Conservation (phyloP, 2,888 invertebrate genomes). For the Andrena trimmerana region DNA sequence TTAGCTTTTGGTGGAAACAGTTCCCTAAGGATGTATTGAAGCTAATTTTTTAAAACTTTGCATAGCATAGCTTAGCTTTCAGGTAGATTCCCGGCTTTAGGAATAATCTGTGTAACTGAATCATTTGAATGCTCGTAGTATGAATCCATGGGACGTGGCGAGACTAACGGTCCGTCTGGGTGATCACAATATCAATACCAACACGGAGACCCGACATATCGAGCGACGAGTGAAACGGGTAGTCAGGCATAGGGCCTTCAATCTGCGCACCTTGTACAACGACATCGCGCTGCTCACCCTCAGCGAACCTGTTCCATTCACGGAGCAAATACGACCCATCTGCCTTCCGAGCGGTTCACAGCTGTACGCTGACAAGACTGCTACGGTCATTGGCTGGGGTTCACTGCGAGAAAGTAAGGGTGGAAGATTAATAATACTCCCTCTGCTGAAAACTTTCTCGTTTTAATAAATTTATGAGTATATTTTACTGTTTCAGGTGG, state of each 20-base stretch:
- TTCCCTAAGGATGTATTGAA: no score
- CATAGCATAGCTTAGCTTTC: no score
- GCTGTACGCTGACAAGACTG: conserved; percentile 90
- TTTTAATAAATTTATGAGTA: not conserved
- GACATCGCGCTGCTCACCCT: conserved; percentile 93
- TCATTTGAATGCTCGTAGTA: conserved; percentile 86
- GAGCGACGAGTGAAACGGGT: conserved; percentile 93
- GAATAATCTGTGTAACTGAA: not conserved
- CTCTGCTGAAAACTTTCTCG: not conserved
- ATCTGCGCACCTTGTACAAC: conserved; percentile 93
- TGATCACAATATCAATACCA: conserved; percentile 93
- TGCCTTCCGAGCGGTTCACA: conserved; percentile 89
- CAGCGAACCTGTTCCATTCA: conserved; percentile 91
- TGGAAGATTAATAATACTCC: not conserved
- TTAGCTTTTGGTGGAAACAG: no score
- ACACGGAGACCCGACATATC: conserved; percentile 91
- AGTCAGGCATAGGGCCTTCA: conserved; percentile 94
- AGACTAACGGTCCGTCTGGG: conserved; percentile 92
- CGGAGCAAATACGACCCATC: conserved; percentile 90
- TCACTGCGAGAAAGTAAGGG: conserved; percentile 91
- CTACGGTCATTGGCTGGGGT: conserved; percentile 96
- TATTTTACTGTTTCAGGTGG: conserved; percentile 87
- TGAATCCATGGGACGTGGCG: conserved; percentile 96
- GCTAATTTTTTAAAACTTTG: no score
- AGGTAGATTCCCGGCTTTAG: not conserved